Evolutionary conservation across 2,113 vertebrate species (phyloP).

Genomic region (Carassius auratus): DNA sequence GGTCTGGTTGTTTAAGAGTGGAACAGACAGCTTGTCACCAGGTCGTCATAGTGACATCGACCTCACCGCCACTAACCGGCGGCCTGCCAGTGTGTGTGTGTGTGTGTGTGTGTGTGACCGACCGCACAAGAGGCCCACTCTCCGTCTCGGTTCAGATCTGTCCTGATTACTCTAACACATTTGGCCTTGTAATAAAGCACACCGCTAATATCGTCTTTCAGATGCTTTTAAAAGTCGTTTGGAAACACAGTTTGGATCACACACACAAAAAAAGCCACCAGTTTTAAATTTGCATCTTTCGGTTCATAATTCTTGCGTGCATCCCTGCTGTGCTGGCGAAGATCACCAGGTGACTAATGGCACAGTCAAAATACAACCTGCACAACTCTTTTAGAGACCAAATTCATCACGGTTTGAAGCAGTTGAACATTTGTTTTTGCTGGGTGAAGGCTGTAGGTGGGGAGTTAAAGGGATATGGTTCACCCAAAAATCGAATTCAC

Average conservation of each 20-base stretch:
- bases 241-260: slow-evolving; percentile 52
- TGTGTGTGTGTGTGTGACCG: slow-evolving; percentile 25
- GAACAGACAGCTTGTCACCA: slow-evolving; percentile 49
- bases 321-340: slow-evolving; percentile 28
- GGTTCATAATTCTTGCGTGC: slow-evolving; percentile 4
- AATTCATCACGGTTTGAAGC: slow-evolving; percentile 9
- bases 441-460: neutral
- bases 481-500: neutral
- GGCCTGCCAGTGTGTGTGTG: slow-evolving; percentile 6
- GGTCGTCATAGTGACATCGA: slow-evolving; percentile 46
- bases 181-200: slow-evolving; percentile 57
- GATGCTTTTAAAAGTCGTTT: slow-evolving; percentile 27
- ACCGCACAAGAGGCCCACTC: slow-evolving; percentile 11
- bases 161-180: slow-evolving; percentile 67
- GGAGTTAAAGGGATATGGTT: neutral
- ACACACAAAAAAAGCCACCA: slow-evolving; percentile 39
- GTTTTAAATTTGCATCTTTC: slow-evolving; percentile 52
- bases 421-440: slow-evolving; percentile 20
- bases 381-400: slow-evolving; percentile 30
- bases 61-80: slow-evolving; percentile 33
- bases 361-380: slow-evolving; percentile 33
- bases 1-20: slow-evolving; percentile 47
- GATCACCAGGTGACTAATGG: slow-evolving; percentile 28
- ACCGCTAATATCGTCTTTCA: neutral
- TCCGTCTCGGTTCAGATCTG: slow-evolving; percentile 41